These are phyloP conservation scores for Cydia strobilella DNA, from an alignment of 1,140 invertebrate species.

Conservation along the genomic window DNA sequence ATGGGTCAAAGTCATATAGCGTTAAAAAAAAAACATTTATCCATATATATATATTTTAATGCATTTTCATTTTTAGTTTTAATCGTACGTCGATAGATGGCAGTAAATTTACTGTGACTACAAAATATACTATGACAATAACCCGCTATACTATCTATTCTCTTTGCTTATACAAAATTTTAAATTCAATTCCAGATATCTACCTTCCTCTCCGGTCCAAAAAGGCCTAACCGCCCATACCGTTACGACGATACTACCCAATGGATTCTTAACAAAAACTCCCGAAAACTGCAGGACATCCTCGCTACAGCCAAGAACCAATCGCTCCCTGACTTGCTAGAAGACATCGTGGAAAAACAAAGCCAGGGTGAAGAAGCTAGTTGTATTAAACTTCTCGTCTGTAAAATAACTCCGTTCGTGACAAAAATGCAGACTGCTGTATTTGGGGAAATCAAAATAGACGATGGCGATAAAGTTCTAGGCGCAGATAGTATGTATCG, in stretches of 20 bases:
- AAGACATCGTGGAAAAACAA: slow-evolving; percentile 80
- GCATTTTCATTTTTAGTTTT: too few relatives aligned
- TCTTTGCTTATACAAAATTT: neutral
- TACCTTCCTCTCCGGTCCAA: slow-evolving; percentile 69
- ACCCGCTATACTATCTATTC: too few relatives aligned
- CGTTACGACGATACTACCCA: slow-evolving; percentile 57
- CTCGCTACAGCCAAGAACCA: slow-evolving; percentile 81
- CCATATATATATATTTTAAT: too few relatives aligned
- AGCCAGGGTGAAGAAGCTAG: slow-evolving; percentile 81
- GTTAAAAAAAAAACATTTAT: too few relatives aligned
- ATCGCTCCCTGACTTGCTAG: slow-evolving; percentile 83
- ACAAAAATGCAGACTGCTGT: slow-evolving; percentile 86
- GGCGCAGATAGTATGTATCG: slow-evolving; percentile 78
- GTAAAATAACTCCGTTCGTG: slow-evolving; percentile 88
- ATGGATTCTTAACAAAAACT: slow-evolving; percentile 70
- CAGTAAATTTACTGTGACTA: too few relatives aligned
- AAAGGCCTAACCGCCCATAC: slow-evolving; percentile 46
- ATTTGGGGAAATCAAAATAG: slow-evolving; percentile 56
- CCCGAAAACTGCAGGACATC: slow-evolving; percentile 79
- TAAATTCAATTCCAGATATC: slow-evolving; percentile 72
- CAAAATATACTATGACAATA: too few relatives aligned
- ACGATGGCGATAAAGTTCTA: slow-evolving; percentile 39
- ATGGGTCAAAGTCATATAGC: too few relatives aligned
- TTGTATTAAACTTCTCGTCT: slow-evolving; percentile 87
- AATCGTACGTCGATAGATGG: too few relatives aligned